phyloP scores from a whole-genome alignment of 2,888 invertebrate species.

The Ophion slaviceki region DNA sequence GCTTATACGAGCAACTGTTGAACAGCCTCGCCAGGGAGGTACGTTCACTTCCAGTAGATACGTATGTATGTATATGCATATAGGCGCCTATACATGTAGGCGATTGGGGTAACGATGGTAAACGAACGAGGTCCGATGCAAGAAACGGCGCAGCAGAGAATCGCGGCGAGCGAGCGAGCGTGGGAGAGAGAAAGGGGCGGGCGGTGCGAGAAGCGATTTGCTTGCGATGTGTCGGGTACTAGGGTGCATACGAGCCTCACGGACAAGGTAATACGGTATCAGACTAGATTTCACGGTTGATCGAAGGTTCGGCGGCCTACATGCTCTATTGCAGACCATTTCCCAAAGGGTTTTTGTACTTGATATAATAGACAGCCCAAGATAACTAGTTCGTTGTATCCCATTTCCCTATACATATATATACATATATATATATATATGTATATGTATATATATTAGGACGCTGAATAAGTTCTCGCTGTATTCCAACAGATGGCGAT shows the following conservation, averaged over 20 bases:
- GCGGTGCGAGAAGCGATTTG: conserved; percentile 41
- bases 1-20: conserved; percentile 31
- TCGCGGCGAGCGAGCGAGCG: conserved; percentile 7
- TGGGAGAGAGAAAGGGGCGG: not conserved
- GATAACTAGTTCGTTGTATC: conserved; percentile 77
- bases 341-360: conserved; percentile 80
- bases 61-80: not conserved
- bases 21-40: conserved; percentile 32
- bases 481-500: too few relatives aligned
- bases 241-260: conserved; percentile 35
- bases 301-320: conserved; percentile 76
- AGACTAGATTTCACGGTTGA: conserved; percentile 82
- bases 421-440: not conserved
- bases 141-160: not conserved
- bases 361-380: conserved; percentile 79
- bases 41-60: conserved; percentile 22
- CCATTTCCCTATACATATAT: conserved; percentile 69
- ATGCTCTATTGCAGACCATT: conserved; percentile 78
- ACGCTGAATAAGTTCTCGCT: too few relatives aligned
- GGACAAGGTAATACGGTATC: conserved; percentile 76
- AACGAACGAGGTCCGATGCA: conserved; percentile 41
- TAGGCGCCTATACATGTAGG: not conserved
- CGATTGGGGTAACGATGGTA: conserved; percentile 40
- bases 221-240: conserved; percentile 41
- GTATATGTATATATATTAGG: not conserved